Evolutionary conservation across 2,888 invertebrate species (phyloP).

Genomic region (Caenorhabditis panamensis): DNA sequence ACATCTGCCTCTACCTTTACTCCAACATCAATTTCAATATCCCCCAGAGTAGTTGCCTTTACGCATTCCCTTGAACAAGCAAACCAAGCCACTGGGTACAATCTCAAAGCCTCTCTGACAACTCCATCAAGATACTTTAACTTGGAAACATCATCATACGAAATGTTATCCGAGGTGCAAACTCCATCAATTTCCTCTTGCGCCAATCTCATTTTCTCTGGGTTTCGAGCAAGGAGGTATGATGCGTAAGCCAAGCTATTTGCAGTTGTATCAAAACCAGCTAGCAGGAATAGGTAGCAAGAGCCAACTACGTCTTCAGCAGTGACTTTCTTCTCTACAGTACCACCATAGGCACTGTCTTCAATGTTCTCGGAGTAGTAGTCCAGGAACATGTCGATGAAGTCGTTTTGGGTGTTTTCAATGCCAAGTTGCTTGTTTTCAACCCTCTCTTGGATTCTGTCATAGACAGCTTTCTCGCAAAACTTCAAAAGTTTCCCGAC

Average conservation of each 20-base stretch:
- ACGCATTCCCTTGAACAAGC: conserved; percentile 70
- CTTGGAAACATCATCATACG: conserved; percentile 72
- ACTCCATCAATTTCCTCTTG: conserved; percentile 71
- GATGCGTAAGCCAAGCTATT: conserved; percentile 82
- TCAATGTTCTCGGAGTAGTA: conserved; percentile 62
- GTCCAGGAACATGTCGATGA: conserved; percentile 79
- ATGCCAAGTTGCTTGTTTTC: conserved; percentile 53
- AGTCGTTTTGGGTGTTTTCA: conserved; percentile 68
- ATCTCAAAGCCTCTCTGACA: conserved; percentile 74
- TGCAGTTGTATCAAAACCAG: conserved; percentile 83
- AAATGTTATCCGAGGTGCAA: conserved; percentile 57
- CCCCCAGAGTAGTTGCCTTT: conserved; percentile 69
- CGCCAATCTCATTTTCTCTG: conserved; percentile 61
- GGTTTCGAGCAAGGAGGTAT: conserved; percentile 82
- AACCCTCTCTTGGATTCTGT: conserved; percentile 46
- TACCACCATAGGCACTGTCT: conserved; percentile 34
- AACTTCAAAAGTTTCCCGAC: conserved; percentile 29
- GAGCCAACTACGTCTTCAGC: conserved; percentile 73
- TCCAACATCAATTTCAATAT: conserved; percentile 70
- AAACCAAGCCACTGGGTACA: conserved; percentile 74
- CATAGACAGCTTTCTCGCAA: conserved; percentile 36
- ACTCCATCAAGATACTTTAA: conserved; percentile 74
- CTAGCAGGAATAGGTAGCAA: conserved; percentile 75
- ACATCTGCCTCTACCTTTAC: conserved; percentile 73
- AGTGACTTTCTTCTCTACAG: conserved; percentile 68